These are phyloP conservation scores for Acanthornis magna DNA, from an alignment of 2,797 vertebrate species.

Conservation along the genomic window DNA sequence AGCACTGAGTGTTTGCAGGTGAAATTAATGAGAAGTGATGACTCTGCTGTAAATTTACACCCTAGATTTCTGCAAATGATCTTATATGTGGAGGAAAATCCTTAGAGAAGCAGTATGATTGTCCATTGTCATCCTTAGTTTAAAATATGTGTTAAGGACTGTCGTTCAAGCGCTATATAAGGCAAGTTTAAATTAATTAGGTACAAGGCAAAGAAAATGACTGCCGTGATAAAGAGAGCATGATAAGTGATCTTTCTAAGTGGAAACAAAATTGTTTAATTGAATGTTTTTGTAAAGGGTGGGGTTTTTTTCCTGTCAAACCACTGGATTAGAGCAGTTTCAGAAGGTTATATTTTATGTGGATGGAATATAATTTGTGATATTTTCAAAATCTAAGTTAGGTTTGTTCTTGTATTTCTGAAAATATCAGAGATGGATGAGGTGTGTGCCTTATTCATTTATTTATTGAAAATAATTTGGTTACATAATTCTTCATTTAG, in stretches of 20 bases:
- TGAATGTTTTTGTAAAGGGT: neutral
- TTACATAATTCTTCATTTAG: neutral
- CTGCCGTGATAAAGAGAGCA: neutral
- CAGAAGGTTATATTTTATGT: neutral
- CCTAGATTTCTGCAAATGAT: neutral
- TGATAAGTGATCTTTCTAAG: neutral
- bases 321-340: neutral
- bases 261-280: conserved; percentile 26
- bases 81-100: neutral
- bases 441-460: neutral
- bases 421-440: neutral
- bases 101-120: neutral
- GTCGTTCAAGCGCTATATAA: neutral
- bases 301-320: neutral
- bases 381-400: neutral
- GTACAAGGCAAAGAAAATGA: neutral
- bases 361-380: neutral
- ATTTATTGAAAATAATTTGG: neutral
- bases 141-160: neutral
- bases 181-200: conserved; percentile 19
- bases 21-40: neutral
- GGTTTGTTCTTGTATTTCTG: neutral
- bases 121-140: neutral
- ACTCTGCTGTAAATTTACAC: neutral
- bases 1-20: neutral